Conservation (phyloP, 64 coral and sea anemone genomes). For the Montipora cactus region DNA sequence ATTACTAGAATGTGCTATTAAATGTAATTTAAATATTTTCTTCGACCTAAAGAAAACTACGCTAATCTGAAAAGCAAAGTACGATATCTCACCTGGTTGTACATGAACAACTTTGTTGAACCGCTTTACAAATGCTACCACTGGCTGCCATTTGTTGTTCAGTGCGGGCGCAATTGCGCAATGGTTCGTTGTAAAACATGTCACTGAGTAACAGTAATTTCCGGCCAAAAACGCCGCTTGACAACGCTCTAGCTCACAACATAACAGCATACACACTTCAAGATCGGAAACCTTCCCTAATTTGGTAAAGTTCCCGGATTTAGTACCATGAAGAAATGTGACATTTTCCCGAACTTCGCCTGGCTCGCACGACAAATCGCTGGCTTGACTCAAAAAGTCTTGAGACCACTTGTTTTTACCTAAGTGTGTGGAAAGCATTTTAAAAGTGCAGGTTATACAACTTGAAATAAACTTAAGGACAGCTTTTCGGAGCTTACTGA, state of each 20-base stretch:
- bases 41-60: too few relatives aligned
- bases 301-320: constrained; percentile 95
- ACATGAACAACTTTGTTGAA: constrained; percentile 37
- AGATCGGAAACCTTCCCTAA: constrained; percentile 88
- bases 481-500: not conserved
- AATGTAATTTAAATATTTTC: too few relatives aligned
- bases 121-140: constrained; percentile 81
- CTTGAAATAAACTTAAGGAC: not conserved
- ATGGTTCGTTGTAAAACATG: constrained; percentile 81
- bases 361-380: constrained; percentile 55
- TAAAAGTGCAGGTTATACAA: not conserved
- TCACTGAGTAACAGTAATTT: constrained; percentile 77
- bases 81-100: constrained; percentile 23
- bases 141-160: constrained; percentile 85
- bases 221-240: constrained; percentile 88
- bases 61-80: not conserved
- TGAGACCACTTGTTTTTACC: constrained; percentile 54
- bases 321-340: constrained; percentile 90
- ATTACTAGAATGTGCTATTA: too few relatives aligned
- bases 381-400: constrained; percentile 62
- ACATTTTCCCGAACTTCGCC: constrained; percentile 63
- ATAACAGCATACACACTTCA: constrained; percentile 83
- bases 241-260: constrained; percentile 87
- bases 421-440: not conserved
- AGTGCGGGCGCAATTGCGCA: constrained; percentile 91